Evolutionary conservation across 2,888 invertebrate species (phyloP).

Genomic region (Siphlonurus alternatus): DNA sequence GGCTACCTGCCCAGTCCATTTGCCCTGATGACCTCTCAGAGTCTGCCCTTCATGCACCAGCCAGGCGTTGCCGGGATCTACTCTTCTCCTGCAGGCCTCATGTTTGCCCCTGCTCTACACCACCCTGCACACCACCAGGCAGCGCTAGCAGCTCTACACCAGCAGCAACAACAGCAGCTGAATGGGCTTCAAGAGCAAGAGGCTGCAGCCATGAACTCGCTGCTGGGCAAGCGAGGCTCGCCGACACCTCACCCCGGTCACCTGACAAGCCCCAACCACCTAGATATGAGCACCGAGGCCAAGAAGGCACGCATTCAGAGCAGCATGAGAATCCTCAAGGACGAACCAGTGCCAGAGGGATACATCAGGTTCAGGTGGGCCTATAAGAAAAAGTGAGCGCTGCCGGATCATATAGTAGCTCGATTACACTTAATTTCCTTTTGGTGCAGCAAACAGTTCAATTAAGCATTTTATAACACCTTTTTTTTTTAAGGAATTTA

Average conservation of each 20-base stretch:
- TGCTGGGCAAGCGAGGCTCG: slow-evolving; percentile 12
- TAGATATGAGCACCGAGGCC: slow-evolving; percentile 34
- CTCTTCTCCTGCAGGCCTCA: slow-evolving; percentile 24
- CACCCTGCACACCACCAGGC: slow-evolving; percentile 17
- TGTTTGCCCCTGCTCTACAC: slow-evolving; percentile 27
- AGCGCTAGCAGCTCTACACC: slow-evolving; percentile 19
- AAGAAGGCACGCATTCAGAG: slow-evolving; percentile 45
- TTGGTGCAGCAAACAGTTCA: background rate
- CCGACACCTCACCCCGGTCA: slow-evolving; percentile 16
- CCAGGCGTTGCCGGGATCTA: slow-evolving; percentile 28
- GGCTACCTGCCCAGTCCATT: slow-evolving; percentile 26
- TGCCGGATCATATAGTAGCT: too few species aligned
- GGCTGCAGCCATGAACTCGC: slow-evolving; percentile 1
- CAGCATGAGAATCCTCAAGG: slow-evolving; percentile 63
- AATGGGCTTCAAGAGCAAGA: slow-evolving; percentile 15
- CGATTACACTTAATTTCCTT: slow-evolving; percentile 3
- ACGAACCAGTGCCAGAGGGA: slow-evolving; percentile 79
- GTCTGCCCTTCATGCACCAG: slow-evolving; percentile 31
- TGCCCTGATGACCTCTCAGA: slow-evolving; percentile 31
- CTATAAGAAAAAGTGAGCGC: background rate
- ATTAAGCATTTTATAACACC: too few species aligned
- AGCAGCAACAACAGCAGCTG: slow-evolving; percentile 15
- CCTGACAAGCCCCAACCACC: slow-evolving; percentile 16
- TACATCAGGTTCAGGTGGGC: slow-evolving; percentile 59
- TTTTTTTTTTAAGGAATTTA: too few species aligned